Conservation (phyloP, 2,797 vertebrate genomes). For the Microctenopoma steveboyesi region DNA sequence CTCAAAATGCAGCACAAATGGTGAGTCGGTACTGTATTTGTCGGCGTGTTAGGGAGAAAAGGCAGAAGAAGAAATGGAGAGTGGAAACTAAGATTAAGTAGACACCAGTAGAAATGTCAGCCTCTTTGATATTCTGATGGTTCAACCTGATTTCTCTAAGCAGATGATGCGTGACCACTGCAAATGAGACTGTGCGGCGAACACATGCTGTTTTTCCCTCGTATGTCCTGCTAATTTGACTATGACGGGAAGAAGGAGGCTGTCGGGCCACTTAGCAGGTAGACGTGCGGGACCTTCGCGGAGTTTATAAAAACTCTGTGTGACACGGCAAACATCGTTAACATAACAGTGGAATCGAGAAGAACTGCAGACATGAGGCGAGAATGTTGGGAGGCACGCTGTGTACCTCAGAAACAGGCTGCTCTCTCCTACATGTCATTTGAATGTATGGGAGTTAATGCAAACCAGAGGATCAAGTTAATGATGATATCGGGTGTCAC, state of each 20-base stretch:
- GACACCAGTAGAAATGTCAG: slow-evolving; percentile 73
- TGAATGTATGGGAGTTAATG: background rate
- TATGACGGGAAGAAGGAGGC: slow-evolving; percentile 29
- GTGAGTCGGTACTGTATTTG: slow-evolving; percentile 40
- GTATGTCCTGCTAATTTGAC: slow-evolving; percentile 57
- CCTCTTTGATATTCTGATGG: slow-evolving; percentile 80
- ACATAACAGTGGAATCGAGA: slow-evolving; percentile 13
- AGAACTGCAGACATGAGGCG: slow-evolving; percentile 5
- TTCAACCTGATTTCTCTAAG: slow-evolving; percentile 75
- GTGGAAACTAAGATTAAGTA: slow-evolving; percentile 63
- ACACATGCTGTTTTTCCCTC: slow-evolving; percentile 36
- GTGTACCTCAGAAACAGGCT: background rate
- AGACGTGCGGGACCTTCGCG: slow-evolving; percentile 24
- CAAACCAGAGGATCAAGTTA: background rate
- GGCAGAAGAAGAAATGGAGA: slow-evolving; percentile 23
- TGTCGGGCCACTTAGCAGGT: slow-evolving; percentile 53
- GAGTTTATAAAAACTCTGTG: slow-evolving; percentile 17
- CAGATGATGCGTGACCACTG: slow-evolving; percentile 74
- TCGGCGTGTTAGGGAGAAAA: slow-evolving; percentile 21
- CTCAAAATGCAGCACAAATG: slow-evolving; percentile 50
- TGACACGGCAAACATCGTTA: background rate
- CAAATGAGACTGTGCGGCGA: slow-evolving; percentile 68
- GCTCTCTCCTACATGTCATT: background rate
- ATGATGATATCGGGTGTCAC: background rate
- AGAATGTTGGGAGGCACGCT: slow-evolving; percentile 3